Conservation (phyloP, 2,113 vertebrate genomes). For the Labeo catla region DNA sequence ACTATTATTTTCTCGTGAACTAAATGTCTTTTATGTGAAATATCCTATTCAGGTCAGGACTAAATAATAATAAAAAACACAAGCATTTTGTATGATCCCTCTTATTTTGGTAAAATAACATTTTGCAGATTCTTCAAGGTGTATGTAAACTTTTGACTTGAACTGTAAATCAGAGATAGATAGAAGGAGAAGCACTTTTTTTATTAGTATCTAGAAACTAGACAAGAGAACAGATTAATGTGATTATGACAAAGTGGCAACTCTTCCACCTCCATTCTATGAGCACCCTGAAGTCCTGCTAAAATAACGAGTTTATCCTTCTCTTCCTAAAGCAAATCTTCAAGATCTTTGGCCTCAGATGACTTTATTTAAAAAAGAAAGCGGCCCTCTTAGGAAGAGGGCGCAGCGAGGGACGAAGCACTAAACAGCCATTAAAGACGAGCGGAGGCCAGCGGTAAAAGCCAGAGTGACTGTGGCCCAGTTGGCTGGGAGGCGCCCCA, state of each 20-base stretch:
- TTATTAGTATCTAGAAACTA: not conserved
- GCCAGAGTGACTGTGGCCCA: constrained; percentile 71
- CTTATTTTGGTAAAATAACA: too few relatives aligned
- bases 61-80: too few relatives aligned
- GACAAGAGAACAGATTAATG: not conserved
- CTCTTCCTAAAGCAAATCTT: not conserved
- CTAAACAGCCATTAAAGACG: constrained; percentile 67
- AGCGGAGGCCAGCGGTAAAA: constrained; percentile 67
- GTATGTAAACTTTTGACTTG: too few relatives aligned
- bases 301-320: constrained; percentile 4
- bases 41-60: too few relatives aligned
- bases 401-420: constrained; percentile 23
- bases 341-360: not conserved
- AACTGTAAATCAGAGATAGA: not conserved
- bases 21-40: too few relatives aligned
- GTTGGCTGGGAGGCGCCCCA: constrained; percentile 68
- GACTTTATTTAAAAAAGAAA: constrained; percentile 21
- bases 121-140: too few relatives aligned
- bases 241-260: not conserved
- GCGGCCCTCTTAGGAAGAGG: not conserved
- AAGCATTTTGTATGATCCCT: too few relatives aligned
- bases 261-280: not conserved
- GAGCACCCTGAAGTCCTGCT: not conserved
- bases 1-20: too few relatives aligned
- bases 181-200: not conserved